Percentiles rank a stretch among this genome's conserved stretches.
phyloP scores from a whole-genome alignment of 2,113 vertebrate species.

The Cryptotis parvus region DNA sequence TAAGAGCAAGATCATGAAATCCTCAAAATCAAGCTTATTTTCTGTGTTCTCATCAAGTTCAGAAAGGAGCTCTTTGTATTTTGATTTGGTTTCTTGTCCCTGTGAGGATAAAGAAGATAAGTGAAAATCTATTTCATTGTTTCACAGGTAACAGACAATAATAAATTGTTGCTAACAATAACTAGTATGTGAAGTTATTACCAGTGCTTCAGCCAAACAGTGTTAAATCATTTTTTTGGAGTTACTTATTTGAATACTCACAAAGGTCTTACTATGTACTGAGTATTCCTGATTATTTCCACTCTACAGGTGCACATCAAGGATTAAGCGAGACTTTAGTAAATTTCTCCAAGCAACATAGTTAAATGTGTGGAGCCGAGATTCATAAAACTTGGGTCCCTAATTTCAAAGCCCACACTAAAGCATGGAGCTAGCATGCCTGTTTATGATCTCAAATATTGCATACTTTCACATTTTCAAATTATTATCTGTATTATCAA shows the following conservation, averaged over 20 bases:
- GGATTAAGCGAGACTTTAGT: neutral
- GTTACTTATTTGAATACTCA: neutral
- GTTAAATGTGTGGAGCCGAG: neutral
- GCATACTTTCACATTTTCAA: slow-evolving; percentile 16
- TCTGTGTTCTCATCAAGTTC: slow-evolving; percentile 85
- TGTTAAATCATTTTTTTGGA: neutral
- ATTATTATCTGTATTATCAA: neutral
- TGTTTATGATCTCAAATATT: neutral
- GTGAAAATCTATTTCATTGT: neutral
- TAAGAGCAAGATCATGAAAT: slow-evolving; percentile 88
- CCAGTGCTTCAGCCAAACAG: no score
- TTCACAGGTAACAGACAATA: slow-evolving; percentile 11
- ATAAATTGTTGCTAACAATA: neutral
- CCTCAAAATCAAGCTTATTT: slow-evolving; percentile 88
- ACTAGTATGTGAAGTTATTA: neutral
- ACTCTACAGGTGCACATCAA: neutral
- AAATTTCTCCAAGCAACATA: neutral
- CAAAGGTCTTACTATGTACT: neutral
- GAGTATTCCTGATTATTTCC: neutral
- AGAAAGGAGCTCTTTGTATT: slow-evolving; percentile 88
- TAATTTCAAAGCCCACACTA: neutral
- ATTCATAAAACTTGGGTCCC: neutral
- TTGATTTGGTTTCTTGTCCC: slow-evolving; percentile 89
- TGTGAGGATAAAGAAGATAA: slow-evolving; percentile 68
- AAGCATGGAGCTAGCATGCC: neutral